Base-by-base conservation (phyloP, 2,888 invertebrate species). In the Buathra laborator region DNA sequence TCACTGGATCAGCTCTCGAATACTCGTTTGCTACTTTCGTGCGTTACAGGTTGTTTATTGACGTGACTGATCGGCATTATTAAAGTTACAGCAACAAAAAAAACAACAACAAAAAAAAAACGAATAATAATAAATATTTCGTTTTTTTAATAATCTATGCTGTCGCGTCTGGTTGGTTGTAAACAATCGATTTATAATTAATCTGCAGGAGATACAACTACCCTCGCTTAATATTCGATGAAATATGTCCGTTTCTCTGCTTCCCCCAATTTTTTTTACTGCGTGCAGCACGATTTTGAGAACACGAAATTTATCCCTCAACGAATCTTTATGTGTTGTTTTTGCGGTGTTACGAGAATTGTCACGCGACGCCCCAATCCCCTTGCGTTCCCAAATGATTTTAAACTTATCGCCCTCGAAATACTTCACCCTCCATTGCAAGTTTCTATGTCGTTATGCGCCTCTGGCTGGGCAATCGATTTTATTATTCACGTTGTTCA, bases 391-490 rank as follows among this genome's bases (percentile, higher is more conserved):
- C 24, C 37, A 37, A 48, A 67, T n/a, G 48, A 67, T 24, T 67
- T 67, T 71, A 53, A 32, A 12, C 70, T 53, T 37, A 19, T 16
- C 37, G 53, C 32, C 53, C 53, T 71, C 16, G 53, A 37, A 53
- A 53, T 53, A 16, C 37, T 37, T 16, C 37, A 19, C 37, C 51
- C 53, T 53, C 48, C 29, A 59, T 66, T 67, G 67, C 68, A 78
- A 78, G 62, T 70, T 83, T 79, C 37, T 46, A 37, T 46, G 51
- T 62, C 75, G 64, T 75, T 70, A 51, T 46, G 24, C 64, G 37
- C 44, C n/a, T 43, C 19, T 53, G 67, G 46, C 66, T 67, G 62
- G 16, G 24, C 62, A 51, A 72, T 62, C 46, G 32, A 74, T 74
- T 68, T 78, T 78, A 51, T 12, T 67, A 16, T 59, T 72, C 14